Percentiles rank a stretch among this genome's conserved stretches.
These are phyloP conservation scores for Chaetodon trifascialis DNA, from an alignment of 2,113 vertebrate species.

Conservation along the genomic window DNA sequence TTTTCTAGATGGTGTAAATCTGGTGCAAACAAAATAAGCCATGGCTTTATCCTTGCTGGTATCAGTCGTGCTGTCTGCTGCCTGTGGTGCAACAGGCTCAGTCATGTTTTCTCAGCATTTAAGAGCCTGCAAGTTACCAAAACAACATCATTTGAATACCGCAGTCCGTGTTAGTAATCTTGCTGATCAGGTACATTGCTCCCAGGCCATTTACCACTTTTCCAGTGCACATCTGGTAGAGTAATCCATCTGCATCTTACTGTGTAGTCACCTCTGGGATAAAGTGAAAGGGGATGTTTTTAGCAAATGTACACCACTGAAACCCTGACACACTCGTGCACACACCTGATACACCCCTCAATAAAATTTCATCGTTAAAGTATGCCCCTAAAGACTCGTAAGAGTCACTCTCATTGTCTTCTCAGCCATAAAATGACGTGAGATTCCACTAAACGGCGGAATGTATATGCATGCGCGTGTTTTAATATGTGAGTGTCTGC, in stretches of 20 bases:
- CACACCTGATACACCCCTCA: slow-evolving; percentile 24
- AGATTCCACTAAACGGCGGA: not conserved
- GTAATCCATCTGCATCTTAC: slow-evolving; percentile 8
- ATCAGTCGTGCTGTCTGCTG: slow-evolving; percentile 36
- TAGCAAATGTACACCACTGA: slow-evolving; percentile 25
- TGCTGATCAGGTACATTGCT: slow-evolving; percentile 25
- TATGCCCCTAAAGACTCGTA: not conserved
- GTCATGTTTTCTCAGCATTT: slow-evolving; percentile 34
- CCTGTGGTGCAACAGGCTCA: slow-evolving; percentile 2
- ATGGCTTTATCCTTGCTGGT: slow-evolving; percentile 22
- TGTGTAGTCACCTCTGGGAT: slow-evolving; percentile 12
- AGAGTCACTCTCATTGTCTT: slow-evolving; percentile 9
- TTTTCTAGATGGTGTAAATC: slow-evolving; percentile 15
- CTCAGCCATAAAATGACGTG: slow-evolving; percentile 7
- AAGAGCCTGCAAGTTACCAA: slow-evolving; percentile 29
- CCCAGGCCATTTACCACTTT: slow-evolving; percentile 16
- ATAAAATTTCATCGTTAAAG: slow-evolving; percentile 23
- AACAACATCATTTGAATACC: slow-evolving; percentile 33
- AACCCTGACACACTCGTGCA: slow-evolving; percentile 21
- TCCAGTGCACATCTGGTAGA: slow-evolving; percentile 46
- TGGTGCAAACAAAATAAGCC: slow-evolving; percentile 44
- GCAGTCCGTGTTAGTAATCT: slow-evolving; percentile 2
- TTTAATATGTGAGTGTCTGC: slow-evolving; percentile 28
- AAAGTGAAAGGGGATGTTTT: slow-evolving; percentile 18
- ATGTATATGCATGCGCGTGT: not conserved